These are phyloP conservation scores for Dermatophagoides farinae DNA, from an alignment of 1,140 invertebrate species.

Conservation along the genomic window DNA sequence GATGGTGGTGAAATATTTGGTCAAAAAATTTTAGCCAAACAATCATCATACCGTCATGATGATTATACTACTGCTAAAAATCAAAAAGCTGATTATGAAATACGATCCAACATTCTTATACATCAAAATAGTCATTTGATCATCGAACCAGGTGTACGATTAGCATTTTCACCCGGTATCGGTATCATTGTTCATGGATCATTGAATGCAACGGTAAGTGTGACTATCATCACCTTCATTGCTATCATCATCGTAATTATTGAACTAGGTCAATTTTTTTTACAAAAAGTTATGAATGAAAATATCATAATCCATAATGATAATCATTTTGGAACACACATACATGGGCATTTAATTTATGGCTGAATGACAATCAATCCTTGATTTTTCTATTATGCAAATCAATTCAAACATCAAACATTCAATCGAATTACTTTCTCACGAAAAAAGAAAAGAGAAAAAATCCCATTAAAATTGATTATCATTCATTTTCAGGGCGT, in stretches of 20 bases:
- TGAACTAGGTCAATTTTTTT: neutral
- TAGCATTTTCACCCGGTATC: conserved; percentile 64
- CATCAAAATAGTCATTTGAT: conserved; percentile 46
- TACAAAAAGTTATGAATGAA: neutral
- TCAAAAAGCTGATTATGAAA: conserved; percentile 38
- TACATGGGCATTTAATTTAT: neutral
- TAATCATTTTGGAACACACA: neutral
- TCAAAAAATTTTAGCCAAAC: neutral
- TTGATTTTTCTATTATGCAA: too few relatives aligned
- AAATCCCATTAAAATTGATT: too few relatives aligned
- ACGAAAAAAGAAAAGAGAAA: too few relatives aligned
- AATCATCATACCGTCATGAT: neutral
- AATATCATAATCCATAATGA: neutral
- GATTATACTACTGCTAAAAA: neutral
- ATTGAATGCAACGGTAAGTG: conserved; percentile 37
- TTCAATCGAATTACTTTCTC: too few relatives aligned
- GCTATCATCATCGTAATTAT: neutral
- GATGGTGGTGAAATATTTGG: neutral
- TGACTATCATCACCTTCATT: neutral
- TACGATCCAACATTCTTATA: conserved; percentile 57
- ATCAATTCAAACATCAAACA: too few relatives aligned
- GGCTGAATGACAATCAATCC: too few relatives aligned
- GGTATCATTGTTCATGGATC: conserved; percentile 69
- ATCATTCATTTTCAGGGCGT: too few relatives aligned
- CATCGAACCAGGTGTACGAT: conserved; percentile 60